Evolutionary conservation across 2,113 vertebrate species (phyloP), one percentile per base, ranked within the genome.

Genomic region (Bujurquina vittata): DNA sequence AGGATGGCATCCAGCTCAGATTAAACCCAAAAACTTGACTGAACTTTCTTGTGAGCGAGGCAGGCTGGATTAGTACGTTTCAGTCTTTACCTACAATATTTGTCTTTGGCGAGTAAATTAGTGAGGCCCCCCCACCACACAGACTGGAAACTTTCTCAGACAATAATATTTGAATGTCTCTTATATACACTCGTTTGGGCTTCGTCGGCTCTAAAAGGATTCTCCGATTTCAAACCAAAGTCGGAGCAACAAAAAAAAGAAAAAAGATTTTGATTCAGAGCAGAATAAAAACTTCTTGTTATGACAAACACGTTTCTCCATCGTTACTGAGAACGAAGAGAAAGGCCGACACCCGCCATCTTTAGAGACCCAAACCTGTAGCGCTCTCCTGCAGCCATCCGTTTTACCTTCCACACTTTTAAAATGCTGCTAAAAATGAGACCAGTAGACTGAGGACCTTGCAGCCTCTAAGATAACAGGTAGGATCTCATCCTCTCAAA

Each of bases 151-250:
- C 55, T 26, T 14, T 58, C 52, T 35, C 60, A 79, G 61, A 83
- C 69, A 62, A 79, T 83, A 73, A 84, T 62, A 81, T 59, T 20
- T 58, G 2, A 81, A 77, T 3, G 7, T 87, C 72, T 79, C 58
- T n/a, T 22, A 56, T 74, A 74, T 55, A 72, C 31, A 63, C 15
- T 17, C n/a, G 37, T 33, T 56, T 35, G n/a, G 29, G 54, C 35
- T 79, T 65, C 58, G 49, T n/a, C 49, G 55, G 33, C 23, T 26
- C 60, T 37, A 43, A 55, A 72, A 61, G 26, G 43, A 52, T 52
- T 72, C 52, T 35, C 72, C 14, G 0, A 56, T 74, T 56, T 72
- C 67, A 52, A 72, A 72, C 67, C 46, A 33, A 72, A 72, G 67
- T 14, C 26, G 20, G 43, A 23, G 65, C 43, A 52, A 8, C 12